Evolutionary conservation across 2,797 vertebrate species (phyloP), one percentile per base, ranked within the genome.

Genomic region (Adrianichthys oophorus): DNA sequence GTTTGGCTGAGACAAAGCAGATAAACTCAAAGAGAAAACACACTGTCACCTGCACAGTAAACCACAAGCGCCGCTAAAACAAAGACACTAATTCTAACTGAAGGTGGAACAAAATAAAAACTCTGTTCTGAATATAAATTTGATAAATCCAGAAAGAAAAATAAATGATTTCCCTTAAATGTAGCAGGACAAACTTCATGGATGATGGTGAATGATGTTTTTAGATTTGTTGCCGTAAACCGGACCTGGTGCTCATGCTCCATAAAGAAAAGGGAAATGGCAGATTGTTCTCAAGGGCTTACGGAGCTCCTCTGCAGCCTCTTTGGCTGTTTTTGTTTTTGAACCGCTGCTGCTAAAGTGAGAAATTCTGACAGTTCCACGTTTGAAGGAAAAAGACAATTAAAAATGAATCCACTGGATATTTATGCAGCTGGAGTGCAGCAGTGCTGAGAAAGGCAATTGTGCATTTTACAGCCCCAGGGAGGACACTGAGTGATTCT

Each of bases 351-450:
- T 41, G 74, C 67, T 57, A 61, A 79, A 86, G 71, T 66, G 56
- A 82, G 61, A 72, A 55, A 55, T 73, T 74, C 65, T 72, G 65
- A 83, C 61, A 15, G 65, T 7, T 48, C 32, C 7, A 8, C 6
- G 71, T 81, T 80, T 72, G 61, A 73, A 76, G 62, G 64, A 62
- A 70, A 59, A 49, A 45, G 60, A 65, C 72, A 76, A 86, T 85
- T 84, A 83, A 83, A 80, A 74, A 70, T 64, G 19, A 79, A 77
- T 67, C 76, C 50, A 50, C n/a, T 65, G 74, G 63, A 70, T 87
- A 78, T 89, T 87, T 80, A 69, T 55, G 72, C 78, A 87, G 84
- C 83, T 88, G 85, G 53, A 4, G 48, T 14, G 12, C 15, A 4
- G 50, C 18, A 7, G 26, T 1, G 60, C 24, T 44, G 41, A 53